Evolutionary conservation across 2,113 vertebrate genomes (phyloP), one percentile per base, ranked within the genome.

Genomic region (Prunella himalayana): DNA sequence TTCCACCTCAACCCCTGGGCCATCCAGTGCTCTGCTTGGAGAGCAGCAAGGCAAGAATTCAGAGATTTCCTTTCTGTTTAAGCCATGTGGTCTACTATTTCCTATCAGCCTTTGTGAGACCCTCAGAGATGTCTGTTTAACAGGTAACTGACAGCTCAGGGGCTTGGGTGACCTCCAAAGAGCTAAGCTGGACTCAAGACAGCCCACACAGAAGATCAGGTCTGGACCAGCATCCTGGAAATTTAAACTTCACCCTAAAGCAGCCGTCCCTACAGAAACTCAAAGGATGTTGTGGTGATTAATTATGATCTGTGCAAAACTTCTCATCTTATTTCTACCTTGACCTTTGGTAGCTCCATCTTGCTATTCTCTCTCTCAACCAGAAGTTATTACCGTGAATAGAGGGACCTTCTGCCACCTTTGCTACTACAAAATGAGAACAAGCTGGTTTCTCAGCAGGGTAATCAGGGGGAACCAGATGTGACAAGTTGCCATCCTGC

Each of bases 341-440:
- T 84, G 70, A 49, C 73, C 78, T 76, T 49, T 51, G 49, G 65
- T 28, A 87, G 70, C 41, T 85, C 59, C 75, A 49, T 15, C 50
- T 90, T 14, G 13, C 63, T 50, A 1, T n/a, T 65, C 49, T 68
- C 61, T 65, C 30, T 64, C 81, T 84, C 61, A 60, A 4, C 61
- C 24, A 76, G 70, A 91, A 77, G 10, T 13, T 78, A 76, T 82
- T 53, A 5, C 49, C 37, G 70, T 7, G 41, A 60, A 69, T 57
- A 72, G 69, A 95, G 59, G 70, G n/a, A 69, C 70, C 37, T 85
- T 92, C 85, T 97, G 79, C 79, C 88, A 72, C 54, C 73, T 60
- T 66, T 22, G 28, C 92, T 64, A 5, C 82, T 76, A 69, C 85
- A 53, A 45, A 90, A 72, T 19, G 85, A 85, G 57, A 82, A 61